Evolutionary conservation across 1,140 invertebrate genomes (phyloP).

Genomic region (Drosophila dunni): DNA sequence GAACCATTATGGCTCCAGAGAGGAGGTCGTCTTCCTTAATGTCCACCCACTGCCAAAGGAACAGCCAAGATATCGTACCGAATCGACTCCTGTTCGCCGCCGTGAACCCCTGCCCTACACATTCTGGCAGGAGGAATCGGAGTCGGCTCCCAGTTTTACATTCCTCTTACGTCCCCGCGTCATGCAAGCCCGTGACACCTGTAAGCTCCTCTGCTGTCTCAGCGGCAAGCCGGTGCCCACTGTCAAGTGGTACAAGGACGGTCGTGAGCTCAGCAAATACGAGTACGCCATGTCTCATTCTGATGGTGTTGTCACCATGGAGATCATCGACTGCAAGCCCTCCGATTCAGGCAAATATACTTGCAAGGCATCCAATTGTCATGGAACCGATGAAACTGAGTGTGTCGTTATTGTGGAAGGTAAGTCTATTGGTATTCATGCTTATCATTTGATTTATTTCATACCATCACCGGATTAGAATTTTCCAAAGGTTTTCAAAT

Average conservation of each 20-base stretch:
- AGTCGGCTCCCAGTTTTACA: conserved; percentile 96
- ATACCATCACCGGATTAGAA: no score
- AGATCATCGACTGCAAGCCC: conserved; percentile 97
- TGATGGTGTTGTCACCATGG: conserved; percentile 97
- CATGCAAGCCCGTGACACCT: conserved; percentile 97
- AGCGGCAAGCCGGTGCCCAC: conserved; percentile 96
- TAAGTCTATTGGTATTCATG: conserved; percentile 74
- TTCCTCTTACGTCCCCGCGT: conserved; percentile 98
- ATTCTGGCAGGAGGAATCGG: conserved; percentile 95
- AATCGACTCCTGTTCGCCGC: conserved; percentile 89
- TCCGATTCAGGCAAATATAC: conserved; percentile 98
- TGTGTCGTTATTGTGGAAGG: conserved; percentile 99
- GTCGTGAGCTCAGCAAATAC: conserved; percentile 94
- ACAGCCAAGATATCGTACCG: conserved; percentile 91
- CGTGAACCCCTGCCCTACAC: conserved; percentile 90
- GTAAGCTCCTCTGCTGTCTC: conserved; percentile 98
- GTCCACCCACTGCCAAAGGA: conserved; percentile 96
- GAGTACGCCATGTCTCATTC: conserved; percentile 95
- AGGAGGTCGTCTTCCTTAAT: conserved; percentile 98
- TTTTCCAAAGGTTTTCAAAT: no score
- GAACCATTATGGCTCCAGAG: conserved; percentile 98
- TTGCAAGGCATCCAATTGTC: conserved; percentile 95
- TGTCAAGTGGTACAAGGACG: conserved; percentile 97
- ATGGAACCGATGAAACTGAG: conserved; percentile 97
- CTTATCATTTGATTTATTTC: background rate